Evolutionary conservation across 2,113 vertebrate genomes (phyloP), one percentile per base, ranked within the genome.

Genomic region (Nymphicus hollandicus): DNA sequence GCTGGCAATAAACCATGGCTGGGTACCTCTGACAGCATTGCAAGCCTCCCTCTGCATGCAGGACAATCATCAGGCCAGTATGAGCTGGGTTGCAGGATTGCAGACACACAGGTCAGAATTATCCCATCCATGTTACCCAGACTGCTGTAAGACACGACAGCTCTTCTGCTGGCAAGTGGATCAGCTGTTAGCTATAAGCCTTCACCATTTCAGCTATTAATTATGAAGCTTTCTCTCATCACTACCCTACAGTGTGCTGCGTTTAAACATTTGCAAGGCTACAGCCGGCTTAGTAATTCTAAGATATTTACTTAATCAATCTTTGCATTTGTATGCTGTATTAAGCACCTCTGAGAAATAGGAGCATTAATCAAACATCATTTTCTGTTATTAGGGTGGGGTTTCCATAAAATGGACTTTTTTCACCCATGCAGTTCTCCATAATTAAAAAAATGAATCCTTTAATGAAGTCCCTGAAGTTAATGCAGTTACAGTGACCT

Each of bases 401-500:
- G 70, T 35, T 72, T 74, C 56, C 73, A 65, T 35, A 77, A 93
- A 93, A 95, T 47, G 41, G 94, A 58, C 72, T 91, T 88, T 60
- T 68, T 84, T 77, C 73, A 89, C 17, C 58, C 91, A 79, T 53
- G 72, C 58, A 69, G 41, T 71, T 95, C 72, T 89, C 86, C 50
- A 8, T 80, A 91, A 93, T 91, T 81, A 37, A 88, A 96, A 94
- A 86, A 94, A 92, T 52, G 33, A 91, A 86, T 71, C 61, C 23
- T 56, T 81, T 92, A 92, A 87, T 91, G 81, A 94, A 94, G 58
- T 79, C 72, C 52, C 72, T 31, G n/a, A 74, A 95, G 90, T 84
- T 88, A 84, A 92, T 78, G 56, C 50, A 65, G 56, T 72, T 79
- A 41, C 6, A 87, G 66, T 76, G 93, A 94, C 86, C 93, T 90